Evolutionary conservation across 2,888 invertebrate genomes (phyloP).

Genomic region (Nemotelus pantherinus): DNA sequence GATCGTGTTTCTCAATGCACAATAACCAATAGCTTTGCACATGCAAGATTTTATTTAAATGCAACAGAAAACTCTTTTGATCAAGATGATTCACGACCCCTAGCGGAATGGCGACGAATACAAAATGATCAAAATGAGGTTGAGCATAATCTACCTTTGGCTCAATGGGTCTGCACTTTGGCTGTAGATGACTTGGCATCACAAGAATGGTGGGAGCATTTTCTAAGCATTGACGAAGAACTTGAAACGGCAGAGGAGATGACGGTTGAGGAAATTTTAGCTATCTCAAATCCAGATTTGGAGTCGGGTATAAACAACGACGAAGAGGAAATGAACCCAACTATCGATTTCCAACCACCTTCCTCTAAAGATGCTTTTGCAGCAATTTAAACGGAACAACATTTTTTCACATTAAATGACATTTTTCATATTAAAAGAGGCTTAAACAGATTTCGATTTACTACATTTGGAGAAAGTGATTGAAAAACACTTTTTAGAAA

Average conservation of each 20-base stretch:
- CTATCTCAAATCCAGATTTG: conserved; percentile 16
- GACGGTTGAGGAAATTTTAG: conserved; percentile 1
- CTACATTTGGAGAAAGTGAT: neutral
- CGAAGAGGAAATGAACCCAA: conserved; percentile 17
- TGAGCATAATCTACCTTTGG: conserved; percentile 15
- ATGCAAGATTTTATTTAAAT: conserved; percentile 10
- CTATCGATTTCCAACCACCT: conserved; percentile 22
- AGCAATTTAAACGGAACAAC: neutral
- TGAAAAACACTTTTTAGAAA: neutral
- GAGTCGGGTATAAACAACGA: conserved; percentile 21
- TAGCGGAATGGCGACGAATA: conserved; percentile 8
- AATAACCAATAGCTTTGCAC: neutral
- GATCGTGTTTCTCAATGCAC: conserved; percentile 1
- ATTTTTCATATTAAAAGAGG: neutral
- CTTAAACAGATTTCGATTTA: neutral
- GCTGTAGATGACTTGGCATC: conserved; percentile 17
- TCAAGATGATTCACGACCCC: conserved; percentile 18
- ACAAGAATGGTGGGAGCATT: conserved; percentile 4
- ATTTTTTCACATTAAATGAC: neutral
- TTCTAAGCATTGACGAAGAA: conserved; percentile 22
- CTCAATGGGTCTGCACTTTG: conserved; percentile 25
- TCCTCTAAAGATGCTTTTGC: neutral
- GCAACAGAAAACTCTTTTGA: conserved; percentile 15
- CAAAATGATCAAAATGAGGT: conserved; percentile 15
- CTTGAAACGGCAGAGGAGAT: conserved; percentile 16